Evolutionary conservation across 2,113 vertebrate species (phyloP).

Genomic region (Cercopithecus mona): DNA sequence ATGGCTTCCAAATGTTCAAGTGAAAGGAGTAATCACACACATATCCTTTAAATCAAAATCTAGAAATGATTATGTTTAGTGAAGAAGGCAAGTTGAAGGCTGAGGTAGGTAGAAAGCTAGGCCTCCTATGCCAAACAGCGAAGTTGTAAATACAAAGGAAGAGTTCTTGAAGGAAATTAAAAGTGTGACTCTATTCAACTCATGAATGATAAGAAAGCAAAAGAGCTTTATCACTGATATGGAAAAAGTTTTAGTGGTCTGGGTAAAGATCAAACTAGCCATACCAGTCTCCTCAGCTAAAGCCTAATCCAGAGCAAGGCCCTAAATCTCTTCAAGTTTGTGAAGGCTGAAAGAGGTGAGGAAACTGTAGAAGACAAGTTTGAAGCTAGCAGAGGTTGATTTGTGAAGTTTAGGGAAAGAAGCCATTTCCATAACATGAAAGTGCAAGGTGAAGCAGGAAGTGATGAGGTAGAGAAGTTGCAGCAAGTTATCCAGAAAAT

Average conservation of each 20-base stretch:
- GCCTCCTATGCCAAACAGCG: background rate
- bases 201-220: background rate
- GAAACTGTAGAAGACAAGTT: background rate
- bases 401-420: background rate
- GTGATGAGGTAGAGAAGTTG: background rate
- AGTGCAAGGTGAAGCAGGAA: background rate
- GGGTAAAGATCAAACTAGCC: background rate
- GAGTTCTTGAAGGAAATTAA: background rate
- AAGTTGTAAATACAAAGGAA: background rate
- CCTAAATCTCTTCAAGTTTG: background rate
- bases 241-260: background rate
- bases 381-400: background rate
- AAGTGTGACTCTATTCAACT: background rate
- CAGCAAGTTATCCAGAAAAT: background rate
- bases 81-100: background rate
- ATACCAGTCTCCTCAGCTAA: background rate
- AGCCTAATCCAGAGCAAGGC: background rate
- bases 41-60: background rate
- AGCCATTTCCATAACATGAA: background rate
- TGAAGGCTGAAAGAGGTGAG: background rate
- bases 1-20: background rate
- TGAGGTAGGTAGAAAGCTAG: background rate
- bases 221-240: background rate
- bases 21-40: background rate
- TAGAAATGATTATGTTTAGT: background rate